A percentile compares a stretch with the other conserved stretches of the same genome.
These are phyloP conservation scores for Apodemia mormo DNA, from an alignment of 2,888 invertebrate species.

Conservation along the genomic window DNA sequence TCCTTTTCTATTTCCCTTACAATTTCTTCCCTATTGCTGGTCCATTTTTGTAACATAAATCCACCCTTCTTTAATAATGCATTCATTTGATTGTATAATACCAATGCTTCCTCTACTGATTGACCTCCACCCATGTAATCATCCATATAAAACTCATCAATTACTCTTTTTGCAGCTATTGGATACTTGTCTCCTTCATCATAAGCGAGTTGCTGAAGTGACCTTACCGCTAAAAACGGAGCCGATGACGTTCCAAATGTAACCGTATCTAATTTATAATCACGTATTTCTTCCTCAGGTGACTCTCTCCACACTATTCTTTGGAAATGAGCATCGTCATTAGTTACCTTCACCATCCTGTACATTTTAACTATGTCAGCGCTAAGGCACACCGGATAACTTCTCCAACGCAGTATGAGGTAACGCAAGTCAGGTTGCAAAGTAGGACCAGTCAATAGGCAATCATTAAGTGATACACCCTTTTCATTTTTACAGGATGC, in stretches of 20 bases:
- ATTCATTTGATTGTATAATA: conserved; percentile 19
- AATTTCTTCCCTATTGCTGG: conserved; percentile 38
- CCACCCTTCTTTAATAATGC: conserved; percentile 39
- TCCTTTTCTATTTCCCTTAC: conserved; percentile 23
- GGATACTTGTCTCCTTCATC: conserved; percentile 32
- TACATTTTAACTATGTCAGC: conserved; percentile 45
- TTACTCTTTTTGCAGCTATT: conserved; percentile 21
- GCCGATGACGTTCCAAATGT: conserved; percentile 36
- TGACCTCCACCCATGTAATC: conserved; percentile 36
- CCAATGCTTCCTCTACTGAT: conserved; percentile 28
- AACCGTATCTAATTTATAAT: conserved; percentile 24
- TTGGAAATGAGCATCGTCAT: conserved; percentile 22
- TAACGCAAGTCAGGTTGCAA: conserved; percentile 41
- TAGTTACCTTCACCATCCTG: conserved; percentile 30
- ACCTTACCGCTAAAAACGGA: conserved; percentile 34
- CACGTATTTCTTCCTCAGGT: conserved; percentile 18
- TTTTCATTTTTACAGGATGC: conserved; percentile 33
- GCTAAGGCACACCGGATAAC: conserved; percentile 29
- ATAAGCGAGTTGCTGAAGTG: conserved; percentile 33
- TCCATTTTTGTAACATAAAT: conserved; percentile 33
- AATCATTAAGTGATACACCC: conserved; percentile 38
- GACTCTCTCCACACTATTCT: conserved; percentile 33
- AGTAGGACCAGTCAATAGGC: conserved; percentile 37
- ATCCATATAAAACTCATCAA: conserved; percentile 35
- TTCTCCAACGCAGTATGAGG: conserved; percentile 39